Conservation (phyloP, 2,113 vertebrate species). For the Heptranchias perlo region DNA sequence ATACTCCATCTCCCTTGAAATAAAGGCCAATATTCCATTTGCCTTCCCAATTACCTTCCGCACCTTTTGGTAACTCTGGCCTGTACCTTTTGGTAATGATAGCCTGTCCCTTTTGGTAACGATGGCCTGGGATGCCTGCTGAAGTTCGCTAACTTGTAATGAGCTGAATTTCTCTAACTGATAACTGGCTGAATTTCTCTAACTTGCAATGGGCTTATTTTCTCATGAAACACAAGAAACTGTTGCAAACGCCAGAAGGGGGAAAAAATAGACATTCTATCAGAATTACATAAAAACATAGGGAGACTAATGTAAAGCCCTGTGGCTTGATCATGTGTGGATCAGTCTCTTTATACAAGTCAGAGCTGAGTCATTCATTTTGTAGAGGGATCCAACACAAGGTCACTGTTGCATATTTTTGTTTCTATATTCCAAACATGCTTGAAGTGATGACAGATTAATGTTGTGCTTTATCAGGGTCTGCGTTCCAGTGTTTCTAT, state of each 20-base stretch:
- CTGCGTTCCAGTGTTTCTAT: constrained; percentile 51
- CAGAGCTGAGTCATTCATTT: constrained; percentile 50
- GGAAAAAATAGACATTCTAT: background rate
- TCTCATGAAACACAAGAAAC: background rate
- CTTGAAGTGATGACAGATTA: constrained; percentile 56
- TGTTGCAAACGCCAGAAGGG: background rate
- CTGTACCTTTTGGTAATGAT: no score
- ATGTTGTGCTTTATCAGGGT: constrained; percentile 50
- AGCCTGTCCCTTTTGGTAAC: no score
- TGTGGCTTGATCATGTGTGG: constrained; percentile 35
- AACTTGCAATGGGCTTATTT: background rate
- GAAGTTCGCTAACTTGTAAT: background rate
- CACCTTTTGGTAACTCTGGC: no score
- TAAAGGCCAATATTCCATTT: no score
- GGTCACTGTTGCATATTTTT: constrained; percentile 46
- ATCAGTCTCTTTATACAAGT: constrained; percentile 45
- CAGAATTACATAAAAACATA: background rate
- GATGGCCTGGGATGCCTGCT: no score
- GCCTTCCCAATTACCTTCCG: no score
- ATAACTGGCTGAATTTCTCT: background rate
- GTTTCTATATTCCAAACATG: constrained; percentile 52
- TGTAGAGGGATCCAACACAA: constrained; percentile 50
- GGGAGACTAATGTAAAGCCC: background rate
- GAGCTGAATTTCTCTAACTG: background rate
- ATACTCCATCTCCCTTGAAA: no score